Evolutionary conservation across 2,888 invertebrate genomes (phyloP).

Genomic region (Hedya salicella): DNA sequence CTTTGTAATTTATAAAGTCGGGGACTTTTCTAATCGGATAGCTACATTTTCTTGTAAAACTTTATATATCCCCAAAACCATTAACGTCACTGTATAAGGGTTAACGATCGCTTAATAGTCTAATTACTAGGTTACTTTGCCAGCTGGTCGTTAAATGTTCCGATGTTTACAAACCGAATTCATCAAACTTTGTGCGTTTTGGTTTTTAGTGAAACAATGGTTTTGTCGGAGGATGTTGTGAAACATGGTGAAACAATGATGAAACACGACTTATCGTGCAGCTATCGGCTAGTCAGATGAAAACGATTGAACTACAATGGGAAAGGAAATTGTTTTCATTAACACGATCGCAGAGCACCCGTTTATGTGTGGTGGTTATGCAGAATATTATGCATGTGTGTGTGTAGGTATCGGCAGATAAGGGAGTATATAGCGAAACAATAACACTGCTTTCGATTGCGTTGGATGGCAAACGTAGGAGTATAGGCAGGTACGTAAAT

Average conservation of each 20-base stretch:
- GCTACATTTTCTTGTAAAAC: too few species aligned
- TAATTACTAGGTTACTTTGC: conserved; percentile 24
- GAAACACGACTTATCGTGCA: conserved; percentile 18
- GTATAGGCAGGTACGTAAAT: too few species aligned
- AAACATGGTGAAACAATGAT: conserved; percentile 34
- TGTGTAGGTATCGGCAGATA: too few species aligned
- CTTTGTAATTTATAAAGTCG: too few species aligned
- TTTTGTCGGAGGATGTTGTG: conserved; percentile 25
- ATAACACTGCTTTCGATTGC: too few species aligned
- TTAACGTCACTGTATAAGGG: conserved; percentile 5
- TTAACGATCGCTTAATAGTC: conserved; percentile 30
- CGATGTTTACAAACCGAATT: conserved; percentile 15
- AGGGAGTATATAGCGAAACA: too few species aligned
- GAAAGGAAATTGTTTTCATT: conserved; percentile 14
- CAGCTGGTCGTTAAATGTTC: conserved; percentile 12
- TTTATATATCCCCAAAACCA: too few species aligned
- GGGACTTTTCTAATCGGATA: too few species aligned
- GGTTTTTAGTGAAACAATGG: conserved; percentile 25
- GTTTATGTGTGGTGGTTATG: not conserved
- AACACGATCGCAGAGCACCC: not conserved
- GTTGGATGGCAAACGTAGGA: too few species aligned
- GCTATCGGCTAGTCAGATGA: conserved; percentile 13
- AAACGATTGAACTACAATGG: conserved; percentile 22
- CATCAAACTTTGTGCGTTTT: conserved; percentile 6
- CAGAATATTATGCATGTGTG: too few species aligned